A percentile compares a stretch with the other conserved stretches of the same genome.
Conservation (phyloP, 2,113 vertebrate species). For the Cheilinus undulatus region DNA sequence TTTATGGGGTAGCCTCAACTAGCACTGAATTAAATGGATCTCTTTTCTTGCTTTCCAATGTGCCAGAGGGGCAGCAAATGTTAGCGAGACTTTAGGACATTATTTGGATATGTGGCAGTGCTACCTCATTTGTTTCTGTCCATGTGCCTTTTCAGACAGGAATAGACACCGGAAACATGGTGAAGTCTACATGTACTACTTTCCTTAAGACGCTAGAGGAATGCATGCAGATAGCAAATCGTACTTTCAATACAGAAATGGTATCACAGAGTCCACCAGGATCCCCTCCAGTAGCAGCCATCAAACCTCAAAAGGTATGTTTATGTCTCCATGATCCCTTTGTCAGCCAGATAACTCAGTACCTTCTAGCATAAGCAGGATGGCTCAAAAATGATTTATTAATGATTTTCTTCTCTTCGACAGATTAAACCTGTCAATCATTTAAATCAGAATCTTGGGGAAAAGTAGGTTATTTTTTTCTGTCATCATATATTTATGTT, state of each 20-base stretch:
- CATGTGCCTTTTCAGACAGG: constrained; percentile 78
- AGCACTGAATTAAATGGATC: neutral
- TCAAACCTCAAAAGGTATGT: constrained; percentile 90
- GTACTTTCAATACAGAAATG: constrained; percentile 89
- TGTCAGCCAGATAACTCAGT: neutral
- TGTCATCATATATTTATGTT: constrained; percentile 10
- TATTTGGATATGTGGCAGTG: neutral
- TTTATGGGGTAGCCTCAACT: neutral
- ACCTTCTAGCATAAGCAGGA: neutral
- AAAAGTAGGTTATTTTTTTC: constrained; percentile 85
- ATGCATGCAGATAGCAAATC: constrained; percentile 97
- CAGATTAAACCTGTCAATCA: constrained; percentile 88
- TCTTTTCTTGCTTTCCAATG: neutral
- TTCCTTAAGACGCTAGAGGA: constrained; percentile 97
- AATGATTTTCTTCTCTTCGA: constrained; percentile 33
- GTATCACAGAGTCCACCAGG: constrained; percentile 87
- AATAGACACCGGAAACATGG: constrained; percentile 89
- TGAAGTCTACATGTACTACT: constrained; percentile 95
- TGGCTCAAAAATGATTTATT: neutral
- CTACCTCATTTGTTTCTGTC: constrained; percentile 5
- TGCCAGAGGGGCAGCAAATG: neutral
- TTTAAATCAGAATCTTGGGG: constrained; percentile 83
- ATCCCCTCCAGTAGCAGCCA: constrained; percentile 88
- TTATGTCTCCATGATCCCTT: neutral
- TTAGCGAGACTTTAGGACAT: neutral